phyloP scores from a whole-genome alignment of 2,888 invertebrate species.

The Drosophila maculinotata region DNA sequence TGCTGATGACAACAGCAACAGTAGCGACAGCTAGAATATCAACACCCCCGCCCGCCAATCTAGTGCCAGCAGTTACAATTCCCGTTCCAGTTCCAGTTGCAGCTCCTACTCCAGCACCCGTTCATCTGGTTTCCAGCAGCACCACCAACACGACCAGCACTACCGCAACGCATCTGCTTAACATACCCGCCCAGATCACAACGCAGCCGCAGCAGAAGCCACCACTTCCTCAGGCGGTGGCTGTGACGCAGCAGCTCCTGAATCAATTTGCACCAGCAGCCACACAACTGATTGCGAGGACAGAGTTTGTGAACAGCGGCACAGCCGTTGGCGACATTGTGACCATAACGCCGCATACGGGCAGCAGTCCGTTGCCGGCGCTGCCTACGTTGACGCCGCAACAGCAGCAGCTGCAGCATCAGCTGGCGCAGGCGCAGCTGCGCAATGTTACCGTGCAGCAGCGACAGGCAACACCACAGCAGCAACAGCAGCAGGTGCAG shows the following conservation, averaged over 20 bases:
- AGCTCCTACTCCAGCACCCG: conserved; percentile 25
- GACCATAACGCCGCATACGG: conserved; percentile 63
- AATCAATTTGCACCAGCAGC: conserved; percentile 56
- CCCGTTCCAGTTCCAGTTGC: conserved; percentile 24
- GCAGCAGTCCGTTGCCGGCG: conserved; percentile 65
- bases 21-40: conserved; percentile 1
- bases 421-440: conserved; percentile 75
- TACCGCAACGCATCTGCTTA: conserved; percentile 48
- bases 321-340: conserved; percentile 69
- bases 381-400: conserved; percentile 65
- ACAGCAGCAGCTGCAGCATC: conserved; percentile 75
- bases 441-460: conserved; percentile 79
- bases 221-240: conserved; percentile 33
- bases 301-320: conserved; percentile 56
- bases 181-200: conserved; percentile 68
- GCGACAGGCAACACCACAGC: conserved; percentile 65
- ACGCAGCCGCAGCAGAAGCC: conserved; percentile 48
- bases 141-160: conserved; percentile 10
- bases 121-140: conserved; percentile 9
- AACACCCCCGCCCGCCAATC: conserved; percentile 29
- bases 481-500: conserved; percentile 56
- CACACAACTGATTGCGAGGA: conserved; percentile 64
- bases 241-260: conserved; percentile 51
- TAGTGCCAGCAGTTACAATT: not conserved
- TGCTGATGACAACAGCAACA: conserved; percentile 26